Percentiles rank a stretch among this genome's conserved stretches.
phyloP scores from a whole-genome alignment of 2,888 invertebrate genomes.

The Volucella bombylans region DNA sequence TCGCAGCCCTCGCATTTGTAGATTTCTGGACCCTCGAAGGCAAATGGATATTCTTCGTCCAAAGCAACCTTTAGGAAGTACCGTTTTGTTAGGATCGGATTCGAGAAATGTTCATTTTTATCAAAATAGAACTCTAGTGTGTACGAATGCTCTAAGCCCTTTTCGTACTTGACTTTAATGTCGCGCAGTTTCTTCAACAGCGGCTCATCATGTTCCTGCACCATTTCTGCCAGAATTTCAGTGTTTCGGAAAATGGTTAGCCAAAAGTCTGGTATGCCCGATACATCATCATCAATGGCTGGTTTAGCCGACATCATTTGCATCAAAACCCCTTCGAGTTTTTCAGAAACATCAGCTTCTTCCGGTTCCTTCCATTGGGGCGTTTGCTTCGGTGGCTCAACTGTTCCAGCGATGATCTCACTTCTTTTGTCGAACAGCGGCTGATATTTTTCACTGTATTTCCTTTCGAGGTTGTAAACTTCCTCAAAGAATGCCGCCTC shows the following conservation, averaged over 20 bases:
- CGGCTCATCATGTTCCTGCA: constrained; percentile 91
- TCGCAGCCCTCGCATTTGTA: constrained; percentile 87
- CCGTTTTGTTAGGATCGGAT: constrained; percentile 92
- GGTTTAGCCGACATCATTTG: constrained; percentile 81
- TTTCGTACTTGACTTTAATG: constrained; percentile 81
- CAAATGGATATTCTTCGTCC: constrained; percentile 91
- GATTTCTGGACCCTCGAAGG: constrained; percentile 94
- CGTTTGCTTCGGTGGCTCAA: constrained; percentile 94
- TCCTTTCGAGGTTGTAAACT: constrained; percentile 81
- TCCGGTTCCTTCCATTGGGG: constrained; percentile 93
- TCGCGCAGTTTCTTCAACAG: constrained; percentile 81
- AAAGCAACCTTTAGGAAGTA: constrained; percentile 96
- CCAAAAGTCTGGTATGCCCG: constrained; percentile 95
- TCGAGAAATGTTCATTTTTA: constrained; percentile 95
- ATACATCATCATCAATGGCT: constrained; percentile 94
- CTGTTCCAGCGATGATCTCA: constrained; percentile 81
- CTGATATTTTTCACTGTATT: constrained; percentile 81
- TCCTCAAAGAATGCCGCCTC: constrained; percentile 98
- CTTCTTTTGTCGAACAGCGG: constrained; percentile 81
- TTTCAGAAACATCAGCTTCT: constrained; percentile 85
- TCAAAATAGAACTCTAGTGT: constrained; percentile 95
- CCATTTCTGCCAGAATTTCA: constrained; percentile 96
- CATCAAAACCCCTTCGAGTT: constrained; percentile 81
- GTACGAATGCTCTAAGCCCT: constrained; percentile 83
- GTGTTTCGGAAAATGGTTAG: constrained; percentile 91